Evolutionary conservation across 2,797 vertebrate species (phyloP).

Genomic region (Sebastolobus altivelis): DNA sequence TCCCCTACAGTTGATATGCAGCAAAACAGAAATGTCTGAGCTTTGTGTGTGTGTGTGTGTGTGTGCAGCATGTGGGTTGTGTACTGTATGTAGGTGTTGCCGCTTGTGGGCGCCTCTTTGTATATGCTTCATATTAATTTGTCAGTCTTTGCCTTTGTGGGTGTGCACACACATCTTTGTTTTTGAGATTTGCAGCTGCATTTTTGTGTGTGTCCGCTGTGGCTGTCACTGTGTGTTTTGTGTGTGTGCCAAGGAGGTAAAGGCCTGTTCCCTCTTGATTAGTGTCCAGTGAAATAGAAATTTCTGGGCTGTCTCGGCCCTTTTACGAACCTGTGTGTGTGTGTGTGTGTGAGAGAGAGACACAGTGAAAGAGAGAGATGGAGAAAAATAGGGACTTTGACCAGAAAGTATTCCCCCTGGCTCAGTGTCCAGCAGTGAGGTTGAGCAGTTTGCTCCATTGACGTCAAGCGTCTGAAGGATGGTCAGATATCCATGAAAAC

Average conservation of each 20-base stretch:
- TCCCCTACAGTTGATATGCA: constrained; percentile 55
- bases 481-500: constrained; percentile 69
- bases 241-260: constrained; percentile 53
- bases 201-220: background rate
- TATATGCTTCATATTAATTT: constrained; percentile 52
- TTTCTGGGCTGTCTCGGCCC: constrained; percentile 46
- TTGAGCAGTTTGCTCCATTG: constrained; percentile 68
- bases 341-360: background rate
- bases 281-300: constrained; percentile 59
- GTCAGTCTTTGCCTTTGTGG: constrained; percentile 42
- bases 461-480: constrained; percentile 66
- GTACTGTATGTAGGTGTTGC: constrained; percentile 30
- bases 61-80: constrained; percentile 12
- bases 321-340: constrained; percentile 29
- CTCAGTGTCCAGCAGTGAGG: constrained; percentile 67
- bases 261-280: constrained; percentile 65
- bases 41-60: constrained; percentile 10
- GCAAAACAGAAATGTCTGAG: constrained; percentile 44
- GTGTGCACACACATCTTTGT: constrained; percentile 29
- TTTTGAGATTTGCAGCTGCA: constrained; percentile 34
- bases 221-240: constrained; percentile 59
- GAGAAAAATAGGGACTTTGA: constrained; percentile 37
- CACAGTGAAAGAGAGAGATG: background rate
- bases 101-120: constrained; percentile 26
- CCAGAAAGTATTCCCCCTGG: constrained; percentile 73